Evolutionary conservation across 2,113 vertebrate species (phyloP).

Genomic region (Corvus hawaiiensis): DNA sequence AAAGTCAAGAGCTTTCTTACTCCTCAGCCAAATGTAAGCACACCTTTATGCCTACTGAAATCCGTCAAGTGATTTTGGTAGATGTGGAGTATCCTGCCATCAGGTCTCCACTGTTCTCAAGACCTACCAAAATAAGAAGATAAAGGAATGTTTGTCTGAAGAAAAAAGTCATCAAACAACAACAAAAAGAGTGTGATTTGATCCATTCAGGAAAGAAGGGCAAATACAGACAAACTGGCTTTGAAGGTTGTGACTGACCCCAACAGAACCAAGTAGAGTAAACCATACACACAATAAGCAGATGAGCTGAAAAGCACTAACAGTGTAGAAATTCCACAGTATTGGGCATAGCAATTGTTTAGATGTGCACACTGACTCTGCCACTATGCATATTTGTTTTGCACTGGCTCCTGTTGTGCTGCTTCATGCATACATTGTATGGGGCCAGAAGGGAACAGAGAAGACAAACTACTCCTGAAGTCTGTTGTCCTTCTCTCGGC

Average conservation of each 20-base stretch:
- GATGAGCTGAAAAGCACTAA: slow-evolving; percentile 32
- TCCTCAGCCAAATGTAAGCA: background rate
- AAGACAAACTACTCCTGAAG: background rate
- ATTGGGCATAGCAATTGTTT: slow-evolving; percentile 35
- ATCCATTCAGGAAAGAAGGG: slow-evolving; percentile 15
- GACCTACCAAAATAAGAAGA: background rate
- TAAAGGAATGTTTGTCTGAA: background rate
- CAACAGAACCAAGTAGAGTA: background rate
- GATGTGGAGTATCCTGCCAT: background rate
- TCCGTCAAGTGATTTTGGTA: background rate
- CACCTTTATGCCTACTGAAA: background rate
- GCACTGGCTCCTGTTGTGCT: background rate
- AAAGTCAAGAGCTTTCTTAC: background rate
- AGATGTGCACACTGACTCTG: slow-evolving; percentile 16
- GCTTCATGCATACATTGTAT: background rate
- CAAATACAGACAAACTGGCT: slow-evolving; percentile 39
- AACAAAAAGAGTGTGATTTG: slow-evolving; percentile 2
- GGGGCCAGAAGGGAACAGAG: background rate
- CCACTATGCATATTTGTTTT: slow-evolving; percentile 48
- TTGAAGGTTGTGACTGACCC: slow-evolving; percentile 27
- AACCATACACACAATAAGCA: slow-evolving; percentile 14
- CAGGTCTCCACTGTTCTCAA: background rate
- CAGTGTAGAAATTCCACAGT: slow-evolving; percentile 39
- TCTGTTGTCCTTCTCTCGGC: background rate
- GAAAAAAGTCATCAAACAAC: slow-evolving; percentile 18